Conservation (phyloP, 2,797 vertebrate species). For the Scomberomorus guttatus region DNA sequence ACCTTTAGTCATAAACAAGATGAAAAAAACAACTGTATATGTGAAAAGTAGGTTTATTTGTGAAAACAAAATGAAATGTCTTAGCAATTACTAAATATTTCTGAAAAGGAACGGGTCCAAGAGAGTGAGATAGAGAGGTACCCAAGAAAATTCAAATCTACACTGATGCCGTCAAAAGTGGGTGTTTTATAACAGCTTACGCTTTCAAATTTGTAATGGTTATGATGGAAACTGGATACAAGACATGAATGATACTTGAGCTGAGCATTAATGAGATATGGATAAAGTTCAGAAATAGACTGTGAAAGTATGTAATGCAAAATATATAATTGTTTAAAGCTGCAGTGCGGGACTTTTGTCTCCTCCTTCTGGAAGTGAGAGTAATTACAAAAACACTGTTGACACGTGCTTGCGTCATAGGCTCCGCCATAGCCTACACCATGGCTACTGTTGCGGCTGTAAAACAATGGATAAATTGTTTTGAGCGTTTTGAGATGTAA, state of each 20-base stretch:
- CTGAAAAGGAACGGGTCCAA: background rate
- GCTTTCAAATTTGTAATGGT: conserved; percentile 1
- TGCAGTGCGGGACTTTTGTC: no score
- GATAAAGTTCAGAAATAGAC: conserved; percentile 5
- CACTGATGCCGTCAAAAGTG: conserved; percentile 48
- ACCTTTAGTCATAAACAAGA: background rate
- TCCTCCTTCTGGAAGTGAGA: no score
- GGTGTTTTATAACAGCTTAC: conserved; percentile 25
- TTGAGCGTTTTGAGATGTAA: no score
- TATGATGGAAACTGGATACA: conserved; percentile 12
- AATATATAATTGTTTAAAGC: background rate
- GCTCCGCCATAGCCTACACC: no score
- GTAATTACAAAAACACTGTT: no score
- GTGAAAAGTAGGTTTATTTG: background rate
- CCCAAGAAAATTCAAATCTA: conserved; percentile 41
- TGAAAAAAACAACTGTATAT: background rate
- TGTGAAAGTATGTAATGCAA: conserved; percentile 1
- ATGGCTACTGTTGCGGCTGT: no score
- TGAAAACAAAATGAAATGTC: background rate
- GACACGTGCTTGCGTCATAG: no score
- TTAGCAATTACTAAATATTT: conserved; percentile 21
- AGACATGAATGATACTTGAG: conserved; percentile 12
- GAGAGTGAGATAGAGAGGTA: background rate
- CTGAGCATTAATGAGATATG: conserved; percentile 14
- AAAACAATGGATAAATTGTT: no score